Conservation (phyloP, 2,888 invertebrate species). For the Camponotus fellah region DNA sequence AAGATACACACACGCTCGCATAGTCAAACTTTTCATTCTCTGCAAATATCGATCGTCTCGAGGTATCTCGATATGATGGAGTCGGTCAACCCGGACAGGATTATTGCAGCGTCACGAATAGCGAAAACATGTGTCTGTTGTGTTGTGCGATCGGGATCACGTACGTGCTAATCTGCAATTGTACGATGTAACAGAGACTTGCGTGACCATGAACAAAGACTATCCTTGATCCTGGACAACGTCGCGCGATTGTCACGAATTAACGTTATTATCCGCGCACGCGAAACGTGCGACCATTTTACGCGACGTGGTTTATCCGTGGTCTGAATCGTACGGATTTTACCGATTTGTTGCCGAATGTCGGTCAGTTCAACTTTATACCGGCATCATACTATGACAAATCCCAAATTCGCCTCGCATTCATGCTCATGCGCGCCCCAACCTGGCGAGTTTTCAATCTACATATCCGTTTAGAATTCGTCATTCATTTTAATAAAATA, state of each 20-base stretch:
- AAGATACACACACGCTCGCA: conserved; percentile 15
- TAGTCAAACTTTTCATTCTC: neutral
- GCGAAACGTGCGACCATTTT: conserved; percentile 49
- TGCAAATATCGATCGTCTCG: conserved; percentile 1
- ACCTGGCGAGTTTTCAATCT: conserved; percentile 26
- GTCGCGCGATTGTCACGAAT: conserved; percentile 66
- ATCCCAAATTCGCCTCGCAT: conserved; percentile 20
- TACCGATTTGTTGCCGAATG: conserved; percentile 33
- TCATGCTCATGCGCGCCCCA: neutral
- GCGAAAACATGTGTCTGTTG: conserved; percentile 15
- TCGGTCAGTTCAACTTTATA: conserved; percentile 49
- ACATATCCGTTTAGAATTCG: neutral
- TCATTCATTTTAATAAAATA: conserved; percentile 6
- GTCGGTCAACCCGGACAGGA: conserved; percentile 26
- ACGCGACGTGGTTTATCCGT: conserved; percentile 52
- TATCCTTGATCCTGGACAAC: conserved; percentile 56
- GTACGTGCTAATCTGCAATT: conserved; percentile 52
- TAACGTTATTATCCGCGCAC: conserved; percentile 60
- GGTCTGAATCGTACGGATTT: conserved; percentile 55
- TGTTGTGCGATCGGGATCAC: conserved; percentile 32
- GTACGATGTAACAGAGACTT: conserved; percentile 35
- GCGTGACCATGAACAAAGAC: conserved; percentile 58
- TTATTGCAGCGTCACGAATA: conserved; percentile 32
- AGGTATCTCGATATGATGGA: neutral
- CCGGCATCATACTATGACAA: neutral